Percentiles rank a stretch among this genome's conserved stretches.
These are phyloP conservation scores for Crenichthys baileyi DNA, from an alignment of 2,797 vertebrate species.

Conservation along the genomic window DNA sequence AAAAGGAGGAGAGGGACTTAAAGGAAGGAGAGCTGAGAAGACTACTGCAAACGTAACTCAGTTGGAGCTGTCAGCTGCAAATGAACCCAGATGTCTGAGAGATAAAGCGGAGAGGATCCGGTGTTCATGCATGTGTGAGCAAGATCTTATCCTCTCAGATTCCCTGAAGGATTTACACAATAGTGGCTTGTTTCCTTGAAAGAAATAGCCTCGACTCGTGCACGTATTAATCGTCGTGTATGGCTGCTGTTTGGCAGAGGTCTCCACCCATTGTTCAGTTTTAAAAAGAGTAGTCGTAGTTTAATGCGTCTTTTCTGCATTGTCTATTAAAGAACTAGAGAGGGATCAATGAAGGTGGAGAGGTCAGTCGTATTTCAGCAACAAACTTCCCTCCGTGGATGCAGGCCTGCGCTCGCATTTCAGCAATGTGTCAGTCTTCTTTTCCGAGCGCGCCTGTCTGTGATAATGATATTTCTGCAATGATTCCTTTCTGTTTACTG, in stretches of 20 bases:
- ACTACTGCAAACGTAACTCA: constrained; percentile 47
- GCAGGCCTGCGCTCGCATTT: constrained; percentile 31
- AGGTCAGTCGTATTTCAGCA: constrained; percentile 37
- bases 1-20: not conserved
- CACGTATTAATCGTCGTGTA: constrained; percentile 23
- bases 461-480: constrained; percentile 34
- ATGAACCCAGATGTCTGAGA: constrained; percentile 67
- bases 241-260: constrained; percentile 6
- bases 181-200: constrained; percentile 53
- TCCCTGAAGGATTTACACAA: constrained; percentile 56
- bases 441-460: constrained; percentile 11
- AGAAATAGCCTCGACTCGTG: constrained; percentile 25
- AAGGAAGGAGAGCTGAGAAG: not conserved
- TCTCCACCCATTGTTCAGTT: constrained; percentile 17
- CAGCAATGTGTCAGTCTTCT: constrained; percentile 37
- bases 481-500: constrained; percentile 37
- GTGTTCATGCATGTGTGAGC: constrained; percentile 1
- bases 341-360: not conserved
- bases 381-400: constrained; percentile 34
- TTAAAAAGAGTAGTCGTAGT: constrained; percentile 2
- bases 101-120: constrained; percentile 41
- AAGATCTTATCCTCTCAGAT: constrained; percentile 49
- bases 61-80: constrained; percentile 65
- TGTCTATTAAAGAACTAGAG: constrained; percentile 38
- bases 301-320: constrained; percentile 5